Evolutionary conservation across 2,888 invertebrate species (phyloP).

Genomic region (Tetanocera ferruginea): DNA sequence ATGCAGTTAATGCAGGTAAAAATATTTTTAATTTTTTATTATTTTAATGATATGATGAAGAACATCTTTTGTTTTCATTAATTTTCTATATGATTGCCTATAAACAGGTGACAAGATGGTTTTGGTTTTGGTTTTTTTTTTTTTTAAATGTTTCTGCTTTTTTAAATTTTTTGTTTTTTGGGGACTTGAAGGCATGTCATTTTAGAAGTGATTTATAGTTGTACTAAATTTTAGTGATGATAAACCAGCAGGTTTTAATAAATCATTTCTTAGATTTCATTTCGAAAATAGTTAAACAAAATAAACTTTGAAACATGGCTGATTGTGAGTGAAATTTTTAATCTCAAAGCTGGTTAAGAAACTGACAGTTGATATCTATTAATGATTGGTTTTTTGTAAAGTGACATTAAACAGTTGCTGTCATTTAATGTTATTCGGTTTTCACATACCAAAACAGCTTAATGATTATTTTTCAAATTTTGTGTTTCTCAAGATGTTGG

Average conservation of each 20-base stretch:
- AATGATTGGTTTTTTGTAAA: too few species aligned
- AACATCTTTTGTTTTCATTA: constrained; percentile 34
- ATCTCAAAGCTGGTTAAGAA: too few species aligned
- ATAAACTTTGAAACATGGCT: too few species aligned
- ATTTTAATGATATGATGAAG: constrained; percentile 8
- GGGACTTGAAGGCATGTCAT: neutral
- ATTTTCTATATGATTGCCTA: constrained; percentile 11
- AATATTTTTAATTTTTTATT: neutral
- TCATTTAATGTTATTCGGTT: too few species aligned
- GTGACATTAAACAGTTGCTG: too few species aligned
- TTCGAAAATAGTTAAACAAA: neutral
- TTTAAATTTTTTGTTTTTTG: neutral
- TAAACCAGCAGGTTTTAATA: neutral
- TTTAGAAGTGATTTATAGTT: constrained; percentile 14
- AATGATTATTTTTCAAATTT: too few species aligned
- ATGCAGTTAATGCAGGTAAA: neutral
- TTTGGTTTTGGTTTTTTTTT: neutral
- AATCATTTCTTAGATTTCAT: neutral
- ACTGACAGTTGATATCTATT: too few species aligned
- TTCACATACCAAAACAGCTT: too few species aligned
- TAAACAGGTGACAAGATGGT: constrained; percentile 32
- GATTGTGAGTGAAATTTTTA: too few species aligned
- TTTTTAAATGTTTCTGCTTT: neutral
- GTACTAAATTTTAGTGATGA: constrained; percentile 15
- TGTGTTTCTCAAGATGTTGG: too few species aligned